Evolutionary conservation across 2,113 vertebrate genomes (phyloP), one percentile per base, ranked within the genome.

Genomic region (Alaudala cheleensis): DNA sequence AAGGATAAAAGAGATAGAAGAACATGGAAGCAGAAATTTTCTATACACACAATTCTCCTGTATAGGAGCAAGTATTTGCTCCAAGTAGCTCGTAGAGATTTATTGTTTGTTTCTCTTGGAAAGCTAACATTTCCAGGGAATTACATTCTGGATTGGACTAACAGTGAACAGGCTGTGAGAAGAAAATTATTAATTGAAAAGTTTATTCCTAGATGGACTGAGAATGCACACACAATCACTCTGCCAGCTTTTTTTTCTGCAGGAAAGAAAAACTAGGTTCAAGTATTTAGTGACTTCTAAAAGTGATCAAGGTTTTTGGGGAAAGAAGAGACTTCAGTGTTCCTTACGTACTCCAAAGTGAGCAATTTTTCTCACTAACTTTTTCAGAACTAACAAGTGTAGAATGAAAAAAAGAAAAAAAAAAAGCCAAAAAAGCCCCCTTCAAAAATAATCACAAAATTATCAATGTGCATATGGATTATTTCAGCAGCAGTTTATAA

Each of bases 101-200:
- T 81, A 67, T 79, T 71, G 26, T 26, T 95, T 82, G 44, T 64
- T 88, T 82, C 60, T 82, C 34, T 94, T 82, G 73, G 85, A 92
- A 81, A 93, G 61, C 29, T 56, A 81, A 47, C 26, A 44, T 79
- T 88, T 84, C 28, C 71, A 56, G 65, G 76, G 78, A 87, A 74
- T 51, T 67, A 10, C 21, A 50, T 12, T 64, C 61, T 54, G 47
- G 39, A 79, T 45, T 62, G 42, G 65, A 90, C 25, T 85, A 92
- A 65, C 6, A 53, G 29, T 81, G 60, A 85, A 39, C 33, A 93
- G 53, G 9, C 70, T 90, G 61, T 51, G 61, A 19, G 58, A 53
- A 74, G 28, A 76, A 92, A 66, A 47, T 64, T 93, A 81, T 93
- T 85, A 85, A 88, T 88, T 71, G 61, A 79, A 95, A 90, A 90